These are phyloP conservation scores for Antigone vipio DNA, from an alignment of 2,113 vertebrate species.

Conservation along the genomic window DNA sequence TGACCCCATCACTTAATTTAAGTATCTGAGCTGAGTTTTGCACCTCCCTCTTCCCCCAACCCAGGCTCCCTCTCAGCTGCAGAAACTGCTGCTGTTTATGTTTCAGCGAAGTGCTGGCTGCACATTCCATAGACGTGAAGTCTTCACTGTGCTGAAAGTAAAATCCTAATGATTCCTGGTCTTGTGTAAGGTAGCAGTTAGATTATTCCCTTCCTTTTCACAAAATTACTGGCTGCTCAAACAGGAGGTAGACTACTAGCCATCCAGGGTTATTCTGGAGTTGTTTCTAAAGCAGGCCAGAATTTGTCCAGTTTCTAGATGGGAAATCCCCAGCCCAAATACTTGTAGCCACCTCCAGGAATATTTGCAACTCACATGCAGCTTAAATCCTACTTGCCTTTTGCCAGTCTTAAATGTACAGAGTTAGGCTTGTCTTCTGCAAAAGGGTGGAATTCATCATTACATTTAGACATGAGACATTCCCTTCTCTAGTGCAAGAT, in stretches of 20 bases:
- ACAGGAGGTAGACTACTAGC: background rate
- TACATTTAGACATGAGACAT: background rate
- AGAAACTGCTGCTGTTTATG: background rate
- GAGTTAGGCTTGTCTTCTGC: background rate
- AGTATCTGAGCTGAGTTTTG: background rate
- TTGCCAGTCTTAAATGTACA: background rate
- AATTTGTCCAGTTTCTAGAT: background rate
- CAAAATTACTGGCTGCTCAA: background rate
- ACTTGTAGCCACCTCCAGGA: background rate
- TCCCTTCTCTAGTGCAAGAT: background rate
- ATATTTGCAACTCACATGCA: background rate
- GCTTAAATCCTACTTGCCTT: background rate
- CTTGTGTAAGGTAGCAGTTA: background rate
- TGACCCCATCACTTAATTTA: background rate
- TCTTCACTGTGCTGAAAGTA: background rate
- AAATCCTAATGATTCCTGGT: background rate
- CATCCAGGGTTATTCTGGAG: background rate
- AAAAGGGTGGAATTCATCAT: background rate
- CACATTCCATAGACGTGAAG: background rate
- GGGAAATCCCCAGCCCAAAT: background rate
- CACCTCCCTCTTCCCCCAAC: background rate
- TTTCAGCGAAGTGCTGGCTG: background rate
- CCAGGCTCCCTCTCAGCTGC: fast-evolving
- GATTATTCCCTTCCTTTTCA: background rate
- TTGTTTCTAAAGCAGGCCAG: background rate